Evolutionary conservation across 2,113 vertebrate species (phyloP).

Genomic region (Semicossyphus pulcher): DNA sequence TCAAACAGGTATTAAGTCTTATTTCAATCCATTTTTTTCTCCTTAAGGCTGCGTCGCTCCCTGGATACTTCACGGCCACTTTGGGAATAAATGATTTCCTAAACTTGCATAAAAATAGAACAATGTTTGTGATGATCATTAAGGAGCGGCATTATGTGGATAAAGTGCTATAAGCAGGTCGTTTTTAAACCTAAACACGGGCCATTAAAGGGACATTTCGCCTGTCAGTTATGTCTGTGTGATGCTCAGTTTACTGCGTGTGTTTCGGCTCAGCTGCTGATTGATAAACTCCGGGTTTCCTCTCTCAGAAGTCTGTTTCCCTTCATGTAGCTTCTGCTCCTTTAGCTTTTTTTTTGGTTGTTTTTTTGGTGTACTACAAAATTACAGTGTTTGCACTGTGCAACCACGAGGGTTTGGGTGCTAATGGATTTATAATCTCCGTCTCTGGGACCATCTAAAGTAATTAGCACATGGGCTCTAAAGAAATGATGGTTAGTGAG

Average conservation of each 20-base stretch:
- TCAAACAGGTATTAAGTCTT: conserved; percentile 52
- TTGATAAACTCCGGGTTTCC: conserved; percentile 47
- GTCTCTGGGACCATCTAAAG: conserved; percentile 90
- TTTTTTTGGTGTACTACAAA: conserved; percentile 67
- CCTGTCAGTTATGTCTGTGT: conserved; percentile 43
- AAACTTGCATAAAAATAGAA: conserved; percentile 35
- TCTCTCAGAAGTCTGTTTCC: conserved; percentile 52
- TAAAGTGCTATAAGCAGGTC: conserved; percentile 18
- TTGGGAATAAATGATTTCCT: conserved; percentile 25
- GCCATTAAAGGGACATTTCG: conserved; percentile 23
- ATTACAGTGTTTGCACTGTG: conserved; percentile 76
- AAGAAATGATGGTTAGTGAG: conserved; percentile 96
- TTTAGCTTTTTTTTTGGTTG: conserved; percentile 68
- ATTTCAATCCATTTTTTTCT: conserved; percentile 47
- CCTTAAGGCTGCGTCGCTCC: conserved; percentile 30
- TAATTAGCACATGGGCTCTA: conserved; percentile 97
- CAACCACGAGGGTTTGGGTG: conserved; percentile 86
- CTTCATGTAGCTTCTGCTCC: conserved; percentile 54
- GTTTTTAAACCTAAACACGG: conserved; percentile 18
- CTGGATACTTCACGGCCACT: conserved; percentile 30
- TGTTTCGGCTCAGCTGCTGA: conserved; percentile 60
- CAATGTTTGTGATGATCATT: conserved; percentile 5
- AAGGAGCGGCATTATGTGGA: conserved; percentile 8
- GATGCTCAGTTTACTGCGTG: conserved; percentile 46
- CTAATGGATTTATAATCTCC: conserved; percentile 94